Conservation (phyloP, 2,888 invertebrate species). For the Charanyca ferruginea region DNA sequence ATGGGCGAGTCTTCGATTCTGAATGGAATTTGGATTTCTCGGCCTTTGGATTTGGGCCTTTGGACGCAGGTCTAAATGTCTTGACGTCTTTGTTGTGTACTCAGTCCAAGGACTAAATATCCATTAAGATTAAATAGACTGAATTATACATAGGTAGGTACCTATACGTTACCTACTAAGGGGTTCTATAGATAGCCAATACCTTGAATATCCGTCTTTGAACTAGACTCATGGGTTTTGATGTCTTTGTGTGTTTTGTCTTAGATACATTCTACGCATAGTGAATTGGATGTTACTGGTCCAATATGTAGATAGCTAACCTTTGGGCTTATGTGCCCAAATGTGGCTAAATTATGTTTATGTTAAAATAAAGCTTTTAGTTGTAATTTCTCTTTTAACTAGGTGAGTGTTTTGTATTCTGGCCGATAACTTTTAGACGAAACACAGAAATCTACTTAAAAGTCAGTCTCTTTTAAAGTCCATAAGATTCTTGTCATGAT, state of each 20-base stretch:
- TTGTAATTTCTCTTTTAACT: too few species aligned
- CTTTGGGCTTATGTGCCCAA: too few species aligned
- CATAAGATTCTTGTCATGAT: too few species aligned
- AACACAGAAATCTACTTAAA: too few species aligned
- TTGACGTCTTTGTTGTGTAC: not conserved
- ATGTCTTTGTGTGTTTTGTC: not conserved
- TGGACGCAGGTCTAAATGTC: too few species aligned
- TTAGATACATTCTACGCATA: not conserved
- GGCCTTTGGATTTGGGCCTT: not conserved
- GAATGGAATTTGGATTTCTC: slow-evolving; percentile 13
- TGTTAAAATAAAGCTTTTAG: too few species aligned
- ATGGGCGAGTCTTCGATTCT: slow-evolving; percentile 22
- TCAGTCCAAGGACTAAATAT: not conserved
- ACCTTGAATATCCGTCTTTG: not conserved
- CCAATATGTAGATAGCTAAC: too few species aligned
- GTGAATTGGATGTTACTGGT: not conserved
- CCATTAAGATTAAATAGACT: not conserved
- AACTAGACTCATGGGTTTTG: not conserved
- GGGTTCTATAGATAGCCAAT: not conserved
- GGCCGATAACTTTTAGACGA: too few species aligned
- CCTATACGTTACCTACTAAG: not conserved
- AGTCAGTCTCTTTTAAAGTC: too few species aligned
- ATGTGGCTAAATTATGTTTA: too few species aligned
- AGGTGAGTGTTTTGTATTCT: too few species aligned
- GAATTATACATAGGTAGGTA: not conserved